Base-by-base conservation (phyloP, 1,140 invertebrate species). In the Aleiodes sp. region DNA sequence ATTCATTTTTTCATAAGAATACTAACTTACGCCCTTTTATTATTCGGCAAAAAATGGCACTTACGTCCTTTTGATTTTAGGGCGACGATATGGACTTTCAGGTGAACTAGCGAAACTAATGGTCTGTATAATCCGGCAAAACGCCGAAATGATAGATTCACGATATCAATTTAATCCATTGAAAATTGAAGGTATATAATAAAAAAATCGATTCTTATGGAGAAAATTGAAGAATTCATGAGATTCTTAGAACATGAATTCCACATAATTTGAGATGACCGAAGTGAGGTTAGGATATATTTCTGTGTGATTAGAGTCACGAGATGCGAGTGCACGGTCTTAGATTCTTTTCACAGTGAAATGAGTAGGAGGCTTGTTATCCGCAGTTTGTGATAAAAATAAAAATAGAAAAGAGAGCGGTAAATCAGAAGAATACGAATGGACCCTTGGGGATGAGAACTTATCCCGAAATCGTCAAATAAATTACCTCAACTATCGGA, bases 131-230 rank as follows among this genome's bases (percentile, higher is more conserved):
- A 52, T 52, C 46, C 21, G 46, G 46, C 46, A 52, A 52, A 52
- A 52, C 26, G 46, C 46, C 46, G 26, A 21, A 52, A 24, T 24
- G 46, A 52, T 12, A 52, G 46, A 52, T 52, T 52, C 26, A 52
- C 46, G 19, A 52, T 52, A 52, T 52, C 46, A 52, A 52, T 52
- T 24, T 52, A 52, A 52, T 52, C 46, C 46, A 52, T 8, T 52
- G 46, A 52, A 52, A 52, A 52, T 52, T 52, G 46, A 52, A 52
- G 2, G 16, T 52, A 12, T 52, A 52, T n/a, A n/a, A n/a, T n/a
- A 21, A 9, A 21, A 52, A 21, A 52, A 52, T 52, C 39, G 39
- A 43, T 52, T 52, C 12, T n/a, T 16, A 19, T 24, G 46, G 4
- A 24, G 46, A 52, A 52, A 6, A 52, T 9, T 12, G 46, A 35